Percentiles rank a stretch among this genome's conserved stretches.
Conservation (phyloP, 2,888 invertebrate species). For the Heliconius charithonia region DNA sequence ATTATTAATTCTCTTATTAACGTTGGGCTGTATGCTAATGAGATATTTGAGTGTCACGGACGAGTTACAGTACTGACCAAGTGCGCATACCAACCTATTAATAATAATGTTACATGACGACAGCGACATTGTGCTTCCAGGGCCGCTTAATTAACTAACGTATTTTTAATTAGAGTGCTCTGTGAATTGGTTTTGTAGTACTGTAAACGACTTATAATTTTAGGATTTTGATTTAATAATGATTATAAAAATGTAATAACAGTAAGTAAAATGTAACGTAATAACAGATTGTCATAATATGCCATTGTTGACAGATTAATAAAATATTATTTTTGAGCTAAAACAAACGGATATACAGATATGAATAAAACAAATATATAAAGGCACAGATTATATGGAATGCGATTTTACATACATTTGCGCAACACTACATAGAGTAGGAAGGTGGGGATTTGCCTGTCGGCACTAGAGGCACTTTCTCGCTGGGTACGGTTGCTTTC, state of each 20-base stretch:
- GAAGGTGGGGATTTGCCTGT: slow-evolving; percentile 52
- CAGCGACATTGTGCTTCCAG: slow-evolving; percentile 34
- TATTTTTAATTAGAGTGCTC: slow-evolving; percentile 17
- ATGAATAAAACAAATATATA: slow-evolving; percentile 16
- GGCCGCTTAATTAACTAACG: slow-evolving; percentile 24
- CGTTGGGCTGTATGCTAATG: slow-evolving; percentile 61
- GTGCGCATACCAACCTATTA: slow-evolving; percentile 43
- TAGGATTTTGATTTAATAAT: slow-evolving; percentile 1
- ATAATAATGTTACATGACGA: slow-evolving; percentile 40
- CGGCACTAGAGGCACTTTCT: slow-evolving; percentile 72
- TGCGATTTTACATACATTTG: slow-evolving; percentile 67
- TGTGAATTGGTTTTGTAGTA: background rate
- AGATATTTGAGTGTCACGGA: slow-evolving; percentile 57
- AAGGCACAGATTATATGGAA: slow-evolving; percentile 36
- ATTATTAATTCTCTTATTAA: slow-evolving; percentile 46
- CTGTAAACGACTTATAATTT: background rate
- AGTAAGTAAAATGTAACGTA: too few species aligned
- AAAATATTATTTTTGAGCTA: background rate
- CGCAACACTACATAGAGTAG: slow-evolving; percentile 77
- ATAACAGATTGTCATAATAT: background rate
- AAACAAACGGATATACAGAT: slow-evolving; percentile 21
- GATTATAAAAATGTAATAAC: background rate
- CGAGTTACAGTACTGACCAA: slow-evolving; percentile 48
- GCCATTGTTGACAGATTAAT: background rate
- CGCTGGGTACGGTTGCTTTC: slow-evolving; percentile 80